Evolutionary conservation across 2,113 vertebrate species (phyloP), one percentile per base, ranked within the genome.

Genomic region (Abramis brama): DNA sequence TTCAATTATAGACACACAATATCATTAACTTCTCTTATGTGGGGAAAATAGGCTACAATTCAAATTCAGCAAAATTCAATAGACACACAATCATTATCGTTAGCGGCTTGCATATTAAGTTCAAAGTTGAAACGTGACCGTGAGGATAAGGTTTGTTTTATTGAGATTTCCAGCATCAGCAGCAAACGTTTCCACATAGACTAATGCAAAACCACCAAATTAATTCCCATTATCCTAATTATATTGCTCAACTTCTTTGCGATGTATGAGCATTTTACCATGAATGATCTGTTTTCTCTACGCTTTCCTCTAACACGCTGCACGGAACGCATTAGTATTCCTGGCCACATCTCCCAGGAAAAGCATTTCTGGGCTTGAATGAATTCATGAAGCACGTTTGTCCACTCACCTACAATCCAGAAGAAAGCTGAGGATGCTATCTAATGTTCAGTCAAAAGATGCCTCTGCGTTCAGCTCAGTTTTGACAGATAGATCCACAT

Each of bases 401-500:
- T 36, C 71, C 86, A 87, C 90, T 91, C 84, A 91, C 90, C 90
- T 89, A 30, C 30, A 21, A 64, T 55, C 23, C 39, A 21, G 25
- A 55, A 70, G 30, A 33, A 17, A 76, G n/a, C 70, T 19, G 70
- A 43, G 27, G 70, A 36, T 27, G 60, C 10, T 33, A 11, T 70
- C 19, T 33, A 70, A 80, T 45, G 79, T 6, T 27, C 36, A 47
- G 13, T 25, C 21, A 30, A 64, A 80, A 47, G 33, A 62, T n/a
- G 30, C n/a, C 55, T 60, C n/a, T 21, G 79, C 79, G 79, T 80
- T 80, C 79, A 52, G 79, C 59, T 88, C 66, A 79, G 77, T 50
- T 60, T 52, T 33, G 62, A 70, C 11, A 68, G 81, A 85, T 89
- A 86, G 45, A 91, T 91, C 90, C 90, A 89, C 88, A 89, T 60